A percentile compares a stretch with the other conserved stretches of the same genome.
These are phyloP conservation scores for Autographa pulchrina DNA, from an alignment of 2,888 invertebrate species.

Conservation along the genomic window DNA sequence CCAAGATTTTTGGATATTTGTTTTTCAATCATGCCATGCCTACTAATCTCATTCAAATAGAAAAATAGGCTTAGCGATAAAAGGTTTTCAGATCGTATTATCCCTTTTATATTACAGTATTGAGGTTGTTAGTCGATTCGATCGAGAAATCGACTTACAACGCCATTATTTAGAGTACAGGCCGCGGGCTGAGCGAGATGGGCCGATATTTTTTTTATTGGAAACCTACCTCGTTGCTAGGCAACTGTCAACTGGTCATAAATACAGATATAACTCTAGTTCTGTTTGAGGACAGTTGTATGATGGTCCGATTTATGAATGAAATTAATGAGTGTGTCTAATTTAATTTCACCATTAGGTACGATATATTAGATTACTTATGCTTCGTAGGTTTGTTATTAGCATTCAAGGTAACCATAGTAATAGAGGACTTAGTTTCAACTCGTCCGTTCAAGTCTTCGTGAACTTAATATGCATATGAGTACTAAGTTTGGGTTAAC, in stretches of 20 bases:
- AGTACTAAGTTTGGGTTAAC: constrained; percentile 53
- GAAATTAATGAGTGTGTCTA: not conserved
- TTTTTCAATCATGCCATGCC: not conserved
- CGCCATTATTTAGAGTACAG: constrained; percentile 2
- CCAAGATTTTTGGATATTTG: not conserved
- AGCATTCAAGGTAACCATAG: constrained; percentile 21
- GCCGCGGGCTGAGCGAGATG: not conserved
- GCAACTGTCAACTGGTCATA: not conserved
- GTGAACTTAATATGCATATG: constrained; percentile 57
- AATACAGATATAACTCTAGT: not conserved
- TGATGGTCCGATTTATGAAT: not conserved
- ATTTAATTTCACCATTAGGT: not conserved
- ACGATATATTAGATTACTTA: not conserved
- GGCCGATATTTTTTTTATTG: not conserved
- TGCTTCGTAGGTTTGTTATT: constrained; percentile 18
- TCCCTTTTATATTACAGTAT: constrained; percentile 8
- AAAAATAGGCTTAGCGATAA: constrained; percentile 3
- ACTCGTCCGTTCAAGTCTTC: constrained; percentile 52
- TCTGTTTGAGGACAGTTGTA: not conserved
- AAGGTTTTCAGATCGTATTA: constrained; percentile 1
- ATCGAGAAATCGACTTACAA: constrained; percentile 2
- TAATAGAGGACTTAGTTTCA: constrained; percentile 44
- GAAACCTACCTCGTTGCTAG: not conserved
- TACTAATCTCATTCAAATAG: not conserved
- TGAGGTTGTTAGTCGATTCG: constrained; percentile 6